Base-by-base conservation (phyloP, 2,888 invertebrate genomes). In the Eupsilia transversa region DNA sequence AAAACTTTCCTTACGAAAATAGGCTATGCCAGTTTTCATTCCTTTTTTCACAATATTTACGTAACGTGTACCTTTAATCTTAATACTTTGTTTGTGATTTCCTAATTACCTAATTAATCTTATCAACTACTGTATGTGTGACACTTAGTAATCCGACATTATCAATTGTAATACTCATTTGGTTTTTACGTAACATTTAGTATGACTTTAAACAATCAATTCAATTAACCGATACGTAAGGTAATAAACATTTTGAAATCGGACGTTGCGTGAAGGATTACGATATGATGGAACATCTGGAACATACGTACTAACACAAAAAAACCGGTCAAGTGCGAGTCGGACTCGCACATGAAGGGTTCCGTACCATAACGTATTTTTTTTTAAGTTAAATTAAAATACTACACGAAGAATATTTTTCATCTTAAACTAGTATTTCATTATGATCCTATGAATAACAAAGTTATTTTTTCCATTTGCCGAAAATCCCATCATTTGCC, bases 51-150 rank as follows among this genome's bases (percentile, higher is more conserved):
- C 43, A 76, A 60, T 46, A 43, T 20, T 43, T 46, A 5, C 10
- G n/a, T n/a, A 49, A n/a, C n/a, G 9, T 65, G n/a, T 49, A 6
- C 41, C 30, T 52, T 2, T 64, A 52, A 77, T 77, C 81, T 64
- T 74, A 76, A 76, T 61, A n/a, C 49, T 66, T 56, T 66, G 9
- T 56, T 66, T 52, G 41, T 52, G 49, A 76, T 67, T 63, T 38
- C 61, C 9, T 61, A 59, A 64, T 77, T 60, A 77, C 14, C 23
- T 12, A 17, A 54, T 64, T 79, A 61, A 67, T 52, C 38, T 61
- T 67, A 83, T 56, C 56, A 27, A 30, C 12, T 27, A 38, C 17
- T 30, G 2, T 30, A 54, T 30, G 14, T 30, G 14, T 23, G 30
- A 57, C 14, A 57, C 17, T 59, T 33, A 46, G 23, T 46, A 43